phyloP scores from a whole-genome alignment of 2,888 invertebrate species.

The Drosophila putrida region DNA sequence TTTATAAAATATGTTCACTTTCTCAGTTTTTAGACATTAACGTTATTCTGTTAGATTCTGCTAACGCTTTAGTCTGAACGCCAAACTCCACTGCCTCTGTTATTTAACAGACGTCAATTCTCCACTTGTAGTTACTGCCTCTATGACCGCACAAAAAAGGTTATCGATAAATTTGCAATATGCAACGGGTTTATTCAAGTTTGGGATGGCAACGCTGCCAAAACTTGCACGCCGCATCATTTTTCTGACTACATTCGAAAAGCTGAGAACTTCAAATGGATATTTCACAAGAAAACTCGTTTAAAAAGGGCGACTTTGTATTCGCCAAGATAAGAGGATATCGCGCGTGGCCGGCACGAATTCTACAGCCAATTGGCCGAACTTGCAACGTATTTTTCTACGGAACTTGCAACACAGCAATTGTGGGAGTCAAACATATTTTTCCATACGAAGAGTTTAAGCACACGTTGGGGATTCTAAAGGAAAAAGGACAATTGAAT shows the following conservation, averaged over 20 bases:
- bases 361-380: slow-evolving; percentile 2
- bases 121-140: too few relatives aligned
- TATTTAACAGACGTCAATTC: too few relatives aligned
- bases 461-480: not conserved
- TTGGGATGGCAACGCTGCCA: not conserved
- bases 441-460: not conserved
- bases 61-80: too few relatives aligned
- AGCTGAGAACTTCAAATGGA: not conserved
- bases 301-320: slow-evolving; percentile 12
- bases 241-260: not conserved
- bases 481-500: not conserved
- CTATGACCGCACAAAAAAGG: too few relatives aligned
- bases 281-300: not conserved
- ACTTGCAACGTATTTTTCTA: slow-evolving; percentile 15
- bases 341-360: slow-evolving; percentile 18
- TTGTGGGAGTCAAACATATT: not conserved
- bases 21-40: too few relatives aligned
- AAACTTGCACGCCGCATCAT: not conserved
- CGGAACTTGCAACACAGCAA: slow-evolving; percentile 8
- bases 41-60: too few relatives aligned
- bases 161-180: not conserved
- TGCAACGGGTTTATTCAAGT: not conserved
- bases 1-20: too few relatives aligned
- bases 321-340: slow-evolving; percentile 24
- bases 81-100: too few relatives aligned